Evolutionary conservation across 2,888 invertebrate genomes (phyloP).

Genomic region (Cheilosia scutellata): DNA sequence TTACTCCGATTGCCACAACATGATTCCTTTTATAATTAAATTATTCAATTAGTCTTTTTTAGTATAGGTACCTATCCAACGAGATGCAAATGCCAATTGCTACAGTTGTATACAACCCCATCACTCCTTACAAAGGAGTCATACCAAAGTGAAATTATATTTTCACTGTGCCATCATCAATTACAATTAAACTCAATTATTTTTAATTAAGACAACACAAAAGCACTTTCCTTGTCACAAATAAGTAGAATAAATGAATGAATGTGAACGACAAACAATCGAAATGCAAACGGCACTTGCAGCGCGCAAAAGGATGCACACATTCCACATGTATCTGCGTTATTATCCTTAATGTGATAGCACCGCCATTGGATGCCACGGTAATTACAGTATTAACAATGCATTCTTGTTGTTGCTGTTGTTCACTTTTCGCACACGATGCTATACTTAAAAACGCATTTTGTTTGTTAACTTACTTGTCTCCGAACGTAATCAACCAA

Average conservation of each 20-base stretch:
- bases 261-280: constrained; percentile 46
- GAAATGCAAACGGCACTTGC: constrained; percentile 37
- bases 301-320: not conserved
- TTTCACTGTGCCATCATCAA: constrained; percentile 45
- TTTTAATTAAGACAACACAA: constrained; percentile 53
- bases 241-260: constrained; percentile 22
- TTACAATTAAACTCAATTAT: constrained; percentile 68
- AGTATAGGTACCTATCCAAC: too few relatives aligned
- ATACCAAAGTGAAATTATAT: constrained; percentile 12
- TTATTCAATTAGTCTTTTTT: not conserved
- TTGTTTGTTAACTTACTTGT: constrained; percentile 87
- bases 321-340: not conserved
- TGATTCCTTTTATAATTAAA: not conserved
- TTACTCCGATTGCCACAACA: not conserved
- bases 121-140: not conserved
- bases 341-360: too few relatives aligned
- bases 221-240: constrained; percentile 7
- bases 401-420: not conserved
- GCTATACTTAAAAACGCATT: too few relatives aligned
- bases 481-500: constrained; percentile 97
- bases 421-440: too few relatives aligned
- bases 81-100: too few relatives aligned
- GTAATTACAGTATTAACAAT: constrained; percentile 41
- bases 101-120: too few relatives aligned
- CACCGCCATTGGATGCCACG: not conserved